phyloP scores from a whole-genome alignment of 2,888 invertebrate species.

The Callinectes sapidus region DNA sequence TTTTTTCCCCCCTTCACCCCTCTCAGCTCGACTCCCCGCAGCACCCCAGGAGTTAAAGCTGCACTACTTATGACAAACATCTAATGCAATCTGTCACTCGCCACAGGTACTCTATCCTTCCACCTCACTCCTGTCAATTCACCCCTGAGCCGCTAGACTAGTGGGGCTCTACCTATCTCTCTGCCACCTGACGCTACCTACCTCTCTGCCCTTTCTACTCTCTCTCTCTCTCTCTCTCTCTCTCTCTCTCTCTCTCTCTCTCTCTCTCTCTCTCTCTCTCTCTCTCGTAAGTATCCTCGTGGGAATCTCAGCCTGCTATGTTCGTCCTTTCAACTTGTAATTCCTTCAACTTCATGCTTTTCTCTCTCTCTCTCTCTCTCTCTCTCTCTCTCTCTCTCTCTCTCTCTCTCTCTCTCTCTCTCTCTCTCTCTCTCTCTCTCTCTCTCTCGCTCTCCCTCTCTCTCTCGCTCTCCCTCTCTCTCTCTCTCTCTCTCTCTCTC shows the following conservation, averaged over 20 bases:
- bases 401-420: not conserved
- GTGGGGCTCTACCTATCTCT: not conserved
- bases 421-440: no score
- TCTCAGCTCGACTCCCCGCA: not conserved
- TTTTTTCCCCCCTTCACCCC: not conserved
- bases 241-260: no score
- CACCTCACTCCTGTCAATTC: not conserved
- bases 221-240: not conserved
- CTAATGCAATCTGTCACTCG: not conserved
- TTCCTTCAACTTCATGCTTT: not conserved
- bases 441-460: no score
- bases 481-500: no score
- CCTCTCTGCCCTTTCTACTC: not conserved
- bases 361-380: not conserved
- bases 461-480: no score
- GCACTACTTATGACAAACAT: not conserved
- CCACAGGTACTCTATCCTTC: not conserved
- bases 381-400: not conserved
- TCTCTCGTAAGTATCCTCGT: not conserved
- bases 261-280: not conserved
- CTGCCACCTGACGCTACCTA: not conserved
- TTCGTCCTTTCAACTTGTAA: not conserved
- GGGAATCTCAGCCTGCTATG: not conserved
- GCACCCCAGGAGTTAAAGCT: not conserved
- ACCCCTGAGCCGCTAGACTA: not conserved